Conservation (phyloP, 2,888 invertebrate species). For the Drosophila ochracea region DNA sequence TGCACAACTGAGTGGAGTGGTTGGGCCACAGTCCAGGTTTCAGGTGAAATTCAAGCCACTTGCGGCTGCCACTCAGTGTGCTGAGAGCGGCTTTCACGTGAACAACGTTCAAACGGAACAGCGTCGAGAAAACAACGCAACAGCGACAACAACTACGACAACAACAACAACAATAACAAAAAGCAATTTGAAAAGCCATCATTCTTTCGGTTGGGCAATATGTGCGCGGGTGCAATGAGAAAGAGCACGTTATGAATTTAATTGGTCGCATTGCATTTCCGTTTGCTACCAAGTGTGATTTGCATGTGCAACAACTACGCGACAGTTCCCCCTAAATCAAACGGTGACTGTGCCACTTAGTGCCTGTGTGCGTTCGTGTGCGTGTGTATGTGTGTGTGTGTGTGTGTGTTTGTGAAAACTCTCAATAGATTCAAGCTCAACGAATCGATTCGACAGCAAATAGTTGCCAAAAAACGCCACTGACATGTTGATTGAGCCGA, state of each 20-base stretch:
- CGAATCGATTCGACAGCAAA: constrained; percentile 67
- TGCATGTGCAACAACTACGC: constrained; percentile 11
- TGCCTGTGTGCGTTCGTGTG: neutral
- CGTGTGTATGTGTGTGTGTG: constrained; percentile 2
- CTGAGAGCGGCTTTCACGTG: constrained; percentile 84
- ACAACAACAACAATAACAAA: constrained; percentile 9
- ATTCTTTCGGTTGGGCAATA: constrained; percentile 46
- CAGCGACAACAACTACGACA: constrained; percentile 2
- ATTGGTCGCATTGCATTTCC: constrained; percentile 65
- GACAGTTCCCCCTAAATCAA: constrained; percentile 37
- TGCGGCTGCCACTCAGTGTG: constrained; percentile 81
- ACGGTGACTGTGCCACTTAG: constrained; percentile 38
- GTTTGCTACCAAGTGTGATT: constrained; percentile 36
- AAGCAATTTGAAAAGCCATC: constrained; percentile 16
- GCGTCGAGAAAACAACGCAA: constrained; percentile 24
- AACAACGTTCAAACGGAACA: constrained; percentile 78
- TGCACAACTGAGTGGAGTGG: constrained; percentile 33
- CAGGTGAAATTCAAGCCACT: constrained; percentile 82
- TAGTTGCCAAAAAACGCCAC: constrained; percentile 38
- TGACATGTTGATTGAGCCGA: constrained; percentile 86
- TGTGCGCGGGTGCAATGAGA: constrained; percentile 50
- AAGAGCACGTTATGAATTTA: constrained; percentile 66
- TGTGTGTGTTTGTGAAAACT: constrained; percentile 23
- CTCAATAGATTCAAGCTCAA: constrained; percentile 25
- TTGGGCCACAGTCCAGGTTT: constrained; percentile 29